Conservation (phyloP, 2,113 vertebrate species). For the Myotis yumanensis region DNA sequence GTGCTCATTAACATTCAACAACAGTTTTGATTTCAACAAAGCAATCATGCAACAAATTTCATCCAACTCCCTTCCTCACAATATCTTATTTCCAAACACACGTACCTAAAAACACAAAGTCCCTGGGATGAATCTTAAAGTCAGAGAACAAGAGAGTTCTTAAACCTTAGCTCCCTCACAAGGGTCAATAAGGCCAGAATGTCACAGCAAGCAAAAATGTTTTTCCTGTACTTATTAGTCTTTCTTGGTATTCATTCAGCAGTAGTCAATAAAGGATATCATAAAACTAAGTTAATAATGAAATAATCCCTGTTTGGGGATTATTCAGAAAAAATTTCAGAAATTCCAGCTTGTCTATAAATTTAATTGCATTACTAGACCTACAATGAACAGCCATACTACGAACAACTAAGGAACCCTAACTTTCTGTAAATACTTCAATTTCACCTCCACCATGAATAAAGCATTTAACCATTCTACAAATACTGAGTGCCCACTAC, state of each 20-base stretch:
- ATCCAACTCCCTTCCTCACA: not conserved
- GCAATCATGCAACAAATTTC: not conserved
- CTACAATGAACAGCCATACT: not conserved
- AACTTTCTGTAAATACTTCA: constrained; percentile 2
- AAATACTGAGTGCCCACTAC: constrained; percentile 11
- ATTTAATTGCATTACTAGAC: constrained; percentile 24
- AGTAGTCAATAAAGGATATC: constrained; percentile 7
- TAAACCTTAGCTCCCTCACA: not conserved
- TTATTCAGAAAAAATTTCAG: not conserved
- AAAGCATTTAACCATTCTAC: constrained; percentile 30
- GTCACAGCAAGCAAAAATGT: not conserved
- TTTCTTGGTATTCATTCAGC: not conserved
- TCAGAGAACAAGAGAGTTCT: not conserved
- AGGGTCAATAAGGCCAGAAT: not conserved
- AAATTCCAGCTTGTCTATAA: constrained; percentile 10
- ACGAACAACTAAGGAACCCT: not conserved
- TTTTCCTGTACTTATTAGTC: not conserved
- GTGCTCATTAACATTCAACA: constrained; percentile 53
- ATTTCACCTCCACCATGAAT: constrained; percentile 3
- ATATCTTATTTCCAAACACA: constrained; percentile 25
- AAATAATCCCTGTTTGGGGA: not conserved
- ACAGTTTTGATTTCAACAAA: constrained; percentile 43
- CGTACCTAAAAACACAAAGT: not conserved
- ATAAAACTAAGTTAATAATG: constrained; percentile 1
- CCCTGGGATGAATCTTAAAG: not conserved